Conservation (phyloP, 2,888 invertebrate species). For the Panorpa germanica region DNA sequence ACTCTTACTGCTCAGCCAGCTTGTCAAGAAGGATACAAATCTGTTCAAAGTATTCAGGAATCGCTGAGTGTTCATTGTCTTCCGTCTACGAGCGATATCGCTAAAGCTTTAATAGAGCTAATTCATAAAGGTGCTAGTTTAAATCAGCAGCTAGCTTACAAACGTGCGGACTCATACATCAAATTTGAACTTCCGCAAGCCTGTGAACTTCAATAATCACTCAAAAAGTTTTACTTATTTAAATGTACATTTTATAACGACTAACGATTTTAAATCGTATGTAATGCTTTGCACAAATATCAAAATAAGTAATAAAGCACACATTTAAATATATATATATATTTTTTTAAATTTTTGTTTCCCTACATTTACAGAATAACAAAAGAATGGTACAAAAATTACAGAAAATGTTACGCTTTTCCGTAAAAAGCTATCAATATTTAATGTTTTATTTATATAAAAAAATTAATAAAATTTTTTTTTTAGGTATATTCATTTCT, state of each 20-base stretch:
- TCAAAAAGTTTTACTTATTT: too few relatives aligned
- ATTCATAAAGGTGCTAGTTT: slow-evolving; percentile 28
- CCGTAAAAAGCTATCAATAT: too few relatives aligned
- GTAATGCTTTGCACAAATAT: neutral
- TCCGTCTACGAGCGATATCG: slow-evolving; percentile 13
- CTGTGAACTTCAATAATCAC: too few relatives aligned
- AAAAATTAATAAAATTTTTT: too few relatives aligned
- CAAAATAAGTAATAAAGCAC: slow-evolving; percentile 1
- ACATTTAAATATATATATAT: slow-evolving; percentile 1
- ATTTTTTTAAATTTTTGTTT: neutral
- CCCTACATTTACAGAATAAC: too few relatives aligned
- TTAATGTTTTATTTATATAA: too few relatives aligned
- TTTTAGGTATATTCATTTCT: too few relatives aligned
- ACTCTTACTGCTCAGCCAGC: slow-evolving; percentile 30
- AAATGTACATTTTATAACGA: too few relatives aligned
- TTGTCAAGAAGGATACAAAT: slow-evolving; percentile 31
- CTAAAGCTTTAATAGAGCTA: slow-evolving; percentile 17
- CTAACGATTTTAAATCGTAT: neutral
- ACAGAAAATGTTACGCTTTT: too few relatives aligned
- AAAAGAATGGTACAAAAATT: too few relatives aligned
- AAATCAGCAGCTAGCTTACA: slow-evolving; percentile 27
- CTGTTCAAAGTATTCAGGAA: slow-evolving; percentile 25
- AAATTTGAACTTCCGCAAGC: slow-evolving; percentile 14
- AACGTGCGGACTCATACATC: slow-evolving; percentile 13
- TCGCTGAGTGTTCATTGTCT: slow-evolving; percentile 27